A percentile compares a stretch with the other conserved stretches of the same genome.
phyloP scores from a whole-genome alignment of 2,797 vertebrate species.

The Enteromius paludinosus region DNA sequence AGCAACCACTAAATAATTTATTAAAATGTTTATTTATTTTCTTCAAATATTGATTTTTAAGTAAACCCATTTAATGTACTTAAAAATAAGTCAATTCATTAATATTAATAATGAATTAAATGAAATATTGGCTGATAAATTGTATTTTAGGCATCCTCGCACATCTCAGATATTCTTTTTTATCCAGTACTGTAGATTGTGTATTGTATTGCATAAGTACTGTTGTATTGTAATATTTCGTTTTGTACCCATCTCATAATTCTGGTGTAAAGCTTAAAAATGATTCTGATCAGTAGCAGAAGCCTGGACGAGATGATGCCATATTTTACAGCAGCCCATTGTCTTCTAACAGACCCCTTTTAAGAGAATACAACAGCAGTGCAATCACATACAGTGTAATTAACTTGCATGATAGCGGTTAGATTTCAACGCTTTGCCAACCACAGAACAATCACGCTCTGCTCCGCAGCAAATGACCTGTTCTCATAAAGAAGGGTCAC shows the following conservation, averaged over 20 bases:
- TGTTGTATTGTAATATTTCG: neutral
- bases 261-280: neutral
- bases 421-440: neutral
- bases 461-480: conserved; percentile 7
- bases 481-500: neutral
- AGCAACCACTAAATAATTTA: neutral
- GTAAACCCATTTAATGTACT: neutral
- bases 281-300: neutral
- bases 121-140: too few relatives aligned
- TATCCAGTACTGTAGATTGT: neutral
- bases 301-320: neutral
- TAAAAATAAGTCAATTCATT: neutral
- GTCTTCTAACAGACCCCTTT: neutral
- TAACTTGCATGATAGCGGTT: conserved; percentile 3
- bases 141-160: too few relatives aligned
- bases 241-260: neutral
- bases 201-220: neutral
- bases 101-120: too few relatives aligned
- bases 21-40: neutral
- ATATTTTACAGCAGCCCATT: neutral
- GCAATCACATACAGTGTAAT: conserved; percentile 1
- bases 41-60: neutral
- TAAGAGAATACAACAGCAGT: neutral
- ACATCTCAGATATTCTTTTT: neutral
- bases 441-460: neutral